These are phyloP conservation scores for Tachina fera DNA, from an alignment of 2,888 invertebrate genomes.

Conservation along the genomic window DNA sequence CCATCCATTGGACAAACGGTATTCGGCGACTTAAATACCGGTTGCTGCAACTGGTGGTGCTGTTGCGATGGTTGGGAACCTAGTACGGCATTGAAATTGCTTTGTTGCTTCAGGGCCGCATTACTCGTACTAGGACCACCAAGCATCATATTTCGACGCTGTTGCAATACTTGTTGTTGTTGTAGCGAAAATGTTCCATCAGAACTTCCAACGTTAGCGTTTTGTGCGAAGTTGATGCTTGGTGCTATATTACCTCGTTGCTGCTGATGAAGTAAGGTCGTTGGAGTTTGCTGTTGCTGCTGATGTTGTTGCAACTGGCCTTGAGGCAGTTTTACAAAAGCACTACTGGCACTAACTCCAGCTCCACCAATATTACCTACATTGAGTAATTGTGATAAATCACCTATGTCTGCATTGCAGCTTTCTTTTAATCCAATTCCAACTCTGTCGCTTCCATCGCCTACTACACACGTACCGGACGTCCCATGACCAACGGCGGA, in stretches of 20 bases:
- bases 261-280: slow-evolving; percentile 67
- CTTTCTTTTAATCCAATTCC: slow-evolving; percentile 18
- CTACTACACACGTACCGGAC: slow-evolving; percentile 77
- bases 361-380: slow-evolving; percentile 54
- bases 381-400: slow-evolving; percentile 75
- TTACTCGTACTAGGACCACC: slow-evolving; percentile 72
- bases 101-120: slow-evolving; percentile 72
- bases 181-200: slow-evolving; percentile 54
- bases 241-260: slow-evolving; percentile 74
- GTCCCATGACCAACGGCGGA: slow-evolving; percentile 77
- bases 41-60: slow-evolving; percentile 68
- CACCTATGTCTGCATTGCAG: slow-evolving; percentile 73
- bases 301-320: slow-evolving; percentile 69
- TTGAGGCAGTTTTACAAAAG: slow-evolving; percentile 66
- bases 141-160: slow-evolving; percentile 73
- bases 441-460: slow-evolving; percentile 34
- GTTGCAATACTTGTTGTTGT: slow-evolving; percentile 76
- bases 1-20: slow-evolving; percentile 94
- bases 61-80: slow-evolving; percentile 73
- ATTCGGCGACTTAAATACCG: slow-evolving; percentile 90
- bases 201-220: slow-evolving; percentile 26
- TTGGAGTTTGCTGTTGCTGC: slow-evolving; percentile 73
- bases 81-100: slow-evolving; percentile 22
- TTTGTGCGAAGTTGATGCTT: slow-evolving; percentile 66
- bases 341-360: slow-evolving; percentile 57